Percentiles rank a stretch among this genome's conserved stretches.
phyloP scores from a whole-genome alignment of 2,797 vertebrate species.

The Silurus aristotelis region DNA sequence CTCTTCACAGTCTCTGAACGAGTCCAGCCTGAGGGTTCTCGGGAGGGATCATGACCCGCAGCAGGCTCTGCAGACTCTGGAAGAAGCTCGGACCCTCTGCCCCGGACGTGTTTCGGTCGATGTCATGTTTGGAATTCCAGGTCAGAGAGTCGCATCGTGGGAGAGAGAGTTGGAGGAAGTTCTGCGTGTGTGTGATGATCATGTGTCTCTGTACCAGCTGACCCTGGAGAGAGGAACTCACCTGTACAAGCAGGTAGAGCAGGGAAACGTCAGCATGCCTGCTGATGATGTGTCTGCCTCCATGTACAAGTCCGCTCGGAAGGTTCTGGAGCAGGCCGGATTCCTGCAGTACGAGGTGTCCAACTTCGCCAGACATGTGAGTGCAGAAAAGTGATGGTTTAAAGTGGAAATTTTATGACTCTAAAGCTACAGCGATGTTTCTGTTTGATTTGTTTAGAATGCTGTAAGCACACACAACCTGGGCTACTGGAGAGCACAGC shows the following conservation, averaged over 20 bases:
- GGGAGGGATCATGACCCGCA: conserved; percentile 84
- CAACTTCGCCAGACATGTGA: conserved; percentile 88
- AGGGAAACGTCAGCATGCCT: conserved; percentile 66
- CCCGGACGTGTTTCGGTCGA: conserved; percentile 86
- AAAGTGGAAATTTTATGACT: background rate
- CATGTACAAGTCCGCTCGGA: conserved; percentile 82
- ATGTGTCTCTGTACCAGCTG: conserved; percentile 91
- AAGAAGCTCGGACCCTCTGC: conserved; percentile 77
- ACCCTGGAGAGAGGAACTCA: conserved; percentile 87
- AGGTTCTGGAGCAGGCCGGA: conserved; percentile 68
- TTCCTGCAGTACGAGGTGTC: conserved; percentile 95
- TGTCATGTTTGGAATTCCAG: conserved; percentile 86
- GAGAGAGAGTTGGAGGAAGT: conserved; percentile 71
- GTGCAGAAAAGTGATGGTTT: conserved; percentile 49
- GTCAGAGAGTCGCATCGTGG: conserved; percentile 79
- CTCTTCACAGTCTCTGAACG: conserved; percentile 78
- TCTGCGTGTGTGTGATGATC: conserved; percentile 75
- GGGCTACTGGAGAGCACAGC: conserved; percentile 85
- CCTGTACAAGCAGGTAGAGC: conserved; percentile 79
- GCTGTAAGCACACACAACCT: conserved; percentile 87
- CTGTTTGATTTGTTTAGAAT: conserved; percentile 69
- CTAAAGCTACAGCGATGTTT: background rate
- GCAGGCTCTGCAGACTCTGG: conserved; percentile 76
- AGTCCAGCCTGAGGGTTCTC: conserved; percentile 77
- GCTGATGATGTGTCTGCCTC: conserved; percentile 75